Evolutionary conservation across 64 coral and sea anemone genomes (phyloP), one percentile per base, ranked within the genome.

Genomic region (Pocillopora verrucosa): DNA sequence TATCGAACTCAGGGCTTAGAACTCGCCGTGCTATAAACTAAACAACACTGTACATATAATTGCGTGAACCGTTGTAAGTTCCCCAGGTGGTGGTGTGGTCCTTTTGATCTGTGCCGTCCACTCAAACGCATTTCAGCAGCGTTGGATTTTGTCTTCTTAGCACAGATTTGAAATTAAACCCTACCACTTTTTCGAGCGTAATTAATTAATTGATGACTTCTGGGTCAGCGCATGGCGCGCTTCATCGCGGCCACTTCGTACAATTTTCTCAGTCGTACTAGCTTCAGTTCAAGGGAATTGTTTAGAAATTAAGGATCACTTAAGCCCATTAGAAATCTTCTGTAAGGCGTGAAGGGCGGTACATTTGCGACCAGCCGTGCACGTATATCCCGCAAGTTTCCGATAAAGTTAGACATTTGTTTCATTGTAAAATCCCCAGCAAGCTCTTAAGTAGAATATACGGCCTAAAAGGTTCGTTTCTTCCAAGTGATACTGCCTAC

Each of bases 391-490:
- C 38, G 20, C 2, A 70, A 85, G 26, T 72, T 20, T 10, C 63
- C 82, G 63, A 85, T 38, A 85, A 85, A 72, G 65, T 68, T 56
- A 38, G 70, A 65, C 61, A 68, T 65, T 72, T 57, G 16, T 56
- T 85, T 85, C 82, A 56, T 19, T 65, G 37, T 68, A 65, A 69
- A 45, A n/a, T 36, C 25, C 41, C 16, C 82, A 72, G 63, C 65
- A 72, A 85, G 82, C 82, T 85, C 72, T 85, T 85, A 72, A 72
- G 22, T 51, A 7, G 41, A 57, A 20, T 24, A n/a, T 70, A 10
- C 3, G 22, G 22, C 61, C 16, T 51, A 51, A 63, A 17, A 24
- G 67, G 20, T 11, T 70, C 67, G 22, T 11, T 70, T 70, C 22
- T 70, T 70, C n/a, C 4, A 70, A 30, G 22, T 0, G 22, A 11